Evolutionary conservation across 2,888 invertebrate genomes (phyloP).

Genomic region (Girardia tigrina): DNA sequence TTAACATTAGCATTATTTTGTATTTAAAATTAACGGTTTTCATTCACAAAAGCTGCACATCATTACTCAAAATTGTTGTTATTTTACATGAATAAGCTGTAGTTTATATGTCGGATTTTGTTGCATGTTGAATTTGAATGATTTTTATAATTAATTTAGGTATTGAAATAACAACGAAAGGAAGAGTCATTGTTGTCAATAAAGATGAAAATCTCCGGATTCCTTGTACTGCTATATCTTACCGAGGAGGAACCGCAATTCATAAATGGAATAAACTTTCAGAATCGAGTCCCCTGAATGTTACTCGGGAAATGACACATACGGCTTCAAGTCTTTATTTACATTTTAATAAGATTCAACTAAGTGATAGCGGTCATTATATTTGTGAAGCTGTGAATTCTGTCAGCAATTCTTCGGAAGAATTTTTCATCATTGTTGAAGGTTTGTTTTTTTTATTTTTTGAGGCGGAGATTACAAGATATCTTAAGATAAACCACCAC

Average conservation of each 20-base stretch:
- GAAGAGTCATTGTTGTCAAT: neutral
- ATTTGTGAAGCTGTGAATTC: conserved; percentile 21
- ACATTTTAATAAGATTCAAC: neutral
- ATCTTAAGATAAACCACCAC: neutral
- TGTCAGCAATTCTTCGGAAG: neutral
- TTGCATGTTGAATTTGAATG: no score
- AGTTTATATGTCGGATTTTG: no score
- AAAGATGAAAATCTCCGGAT: conserved; percentile 6
- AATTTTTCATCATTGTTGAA: conserved; percentile 17
- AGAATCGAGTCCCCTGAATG: neutral
- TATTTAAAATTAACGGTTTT: no score
- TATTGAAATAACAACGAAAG: conserved; percentile 15
- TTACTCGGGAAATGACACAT: neutral
- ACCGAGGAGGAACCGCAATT: conserved; percentile 20
- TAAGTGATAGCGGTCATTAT: neutral
- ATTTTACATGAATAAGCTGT: no score
- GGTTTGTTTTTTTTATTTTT: no score
- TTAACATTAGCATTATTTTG: no score
- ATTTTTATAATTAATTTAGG: no score
- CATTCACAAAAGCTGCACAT: no score
- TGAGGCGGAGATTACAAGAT: neutral
- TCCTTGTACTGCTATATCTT: conserved; percentile 10
- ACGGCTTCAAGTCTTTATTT: neutral
- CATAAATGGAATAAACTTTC: conserved; percentile 28
- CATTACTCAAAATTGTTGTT: no score